Evolutionary conservation across 1,140 invertebrate genomes (phyloP).

Genomic region (Caenorhabditis brenneri): DNA sequence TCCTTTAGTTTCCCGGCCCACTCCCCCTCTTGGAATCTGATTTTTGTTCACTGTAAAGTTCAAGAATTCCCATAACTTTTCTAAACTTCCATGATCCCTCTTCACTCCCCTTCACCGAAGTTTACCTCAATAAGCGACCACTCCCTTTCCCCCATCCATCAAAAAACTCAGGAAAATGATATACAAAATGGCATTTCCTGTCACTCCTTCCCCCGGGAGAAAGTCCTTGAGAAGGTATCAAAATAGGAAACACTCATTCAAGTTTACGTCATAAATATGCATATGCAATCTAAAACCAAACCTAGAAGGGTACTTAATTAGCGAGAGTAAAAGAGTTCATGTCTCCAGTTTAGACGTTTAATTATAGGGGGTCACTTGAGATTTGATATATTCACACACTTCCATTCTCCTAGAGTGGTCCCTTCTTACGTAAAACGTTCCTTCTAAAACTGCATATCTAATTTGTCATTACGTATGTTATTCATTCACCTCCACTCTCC

Average conservation of each 20-base stretch:
- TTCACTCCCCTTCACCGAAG: neutral
- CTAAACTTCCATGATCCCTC: neutral
- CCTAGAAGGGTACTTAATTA: conserved; percentile 21
- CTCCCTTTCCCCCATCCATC: conserved; percentile 14
- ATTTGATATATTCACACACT: conserved; percentile 21
- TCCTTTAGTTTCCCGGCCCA: too few species aligned
- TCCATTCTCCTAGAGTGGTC: neutral
- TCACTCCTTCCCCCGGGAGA: neutral
- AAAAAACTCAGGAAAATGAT: too few species aligned
- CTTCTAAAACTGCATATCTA: conserved; percentile 29
- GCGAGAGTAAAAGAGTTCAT: neutral
- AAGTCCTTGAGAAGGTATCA: conserved; percentile 39
- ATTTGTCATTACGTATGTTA: conserved; percentile 1
- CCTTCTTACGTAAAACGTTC: conserved; percentile 1
- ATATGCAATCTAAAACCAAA: neutral
- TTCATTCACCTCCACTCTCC: neutral
- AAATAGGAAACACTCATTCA: conserved; percentile 29
- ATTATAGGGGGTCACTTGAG: neutral
- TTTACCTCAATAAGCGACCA: too few species aligned
- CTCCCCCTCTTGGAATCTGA: neutral
- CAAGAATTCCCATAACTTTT: too few species aligned
- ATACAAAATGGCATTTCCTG: too few species aligned
- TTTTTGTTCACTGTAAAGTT: too few species aligned
- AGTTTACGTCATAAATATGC: conserved; percentile 43
- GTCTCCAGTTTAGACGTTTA: too few species aligned